Evolutionary conservation across 2,113 vertebrate genomes (phyloP).

Genomic region (Odobenus rosmarus): DNA sequence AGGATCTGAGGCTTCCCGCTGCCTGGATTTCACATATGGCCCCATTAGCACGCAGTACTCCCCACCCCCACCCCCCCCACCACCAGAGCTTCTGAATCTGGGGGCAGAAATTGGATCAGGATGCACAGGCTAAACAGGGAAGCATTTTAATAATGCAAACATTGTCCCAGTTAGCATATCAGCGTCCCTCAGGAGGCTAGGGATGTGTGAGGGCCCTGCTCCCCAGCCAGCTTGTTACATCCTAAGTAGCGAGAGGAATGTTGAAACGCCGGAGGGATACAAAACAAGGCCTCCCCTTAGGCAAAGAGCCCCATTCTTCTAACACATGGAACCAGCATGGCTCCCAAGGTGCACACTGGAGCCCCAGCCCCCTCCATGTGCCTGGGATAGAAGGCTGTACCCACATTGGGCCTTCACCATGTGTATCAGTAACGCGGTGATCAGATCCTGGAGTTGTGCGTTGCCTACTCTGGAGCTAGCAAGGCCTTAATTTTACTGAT

Average conservation of each 20-base stretch:
- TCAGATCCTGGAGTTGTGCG: rapidly evolving
- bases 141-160: neutral
- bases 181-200: neutral
- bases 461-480: neutral
- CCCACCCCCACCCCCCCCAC: neutral
- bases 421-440: rapidly evolving
- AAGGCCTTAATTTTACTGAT: neutral
- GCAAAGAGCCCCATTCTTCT: neutral
- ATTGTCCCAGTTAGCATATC: neutral
- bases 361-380: neutral
- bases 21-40: neutral
- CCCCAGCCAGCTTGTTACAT: neutral
- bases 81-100: neutral
- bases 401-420: neutral
- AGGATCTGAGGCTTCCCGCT: neutral
- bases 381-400: neutral
- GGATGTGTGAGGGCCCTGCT: neutral
- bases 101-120: neutral
- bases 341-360: neutral
- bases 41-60: neutral
- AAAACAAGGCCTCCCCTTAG: neutral
- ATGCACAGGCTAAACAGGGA: neutral
- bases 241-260: neutral
- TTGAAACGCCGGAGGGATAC: neutral
- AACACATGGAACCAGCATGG: rapidly evolving